Base-by-base conservation (phyloP, 2,888 invertebrate species). In the Quadriops clusia region DNA sequence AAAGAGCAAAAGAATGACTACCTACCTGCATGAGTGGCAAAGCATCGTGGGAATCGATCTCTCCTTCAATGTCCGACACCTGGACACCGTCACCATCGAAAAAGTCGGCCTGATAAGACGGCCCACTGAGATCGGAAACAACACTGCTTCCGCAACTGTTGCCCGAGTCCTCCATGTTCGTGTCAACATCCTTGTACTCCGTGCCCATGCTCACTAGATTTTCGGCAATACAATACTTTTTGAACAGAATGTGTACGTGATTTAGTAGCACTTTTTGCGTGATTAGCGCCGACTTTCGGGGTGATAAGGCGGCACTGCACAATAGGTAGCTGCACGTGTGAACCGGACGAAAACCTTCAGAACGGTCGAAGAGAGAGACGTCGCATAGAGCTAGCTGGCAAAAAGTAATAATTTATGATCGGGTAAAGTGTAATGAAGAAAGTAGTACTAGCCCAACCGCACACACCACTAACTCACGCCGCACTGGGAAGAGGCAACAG, bases 1-100 rank as follows among this genome's bases (percentile, higher is more conserved):
- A n/a, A n/a, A n/a, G n/a, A n/a, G n/a, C n/a, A n/a, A n/a, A n/a
- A n/a, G n/a, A n/a, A n/a, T n/a, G n/a, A 9, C 10, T 26, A 36
- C 33, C 38, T 38, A 44, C 60, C 60, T 61, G 57, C 49, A 53
- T 46, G 36, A 53, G 47, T 29, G 32, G 23, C 6, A 32, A 32
- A 16, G 26, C 31, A 17, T 31, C 38, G 17, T 44, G 67, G 9
- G 66, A 66, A 47, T 70, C 70, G 50, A 67, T 66, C 34, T 72
- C 71, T 21, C 62, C 46, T 34, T 59, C 69, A 20, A 69, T 61
- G 46, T 70, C 70, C 44, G 72, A 70, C 5, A 70, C 67, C 55
- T 70, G 68, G 32, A 70, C 66, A 34, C 57, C 57, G 30, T 71
- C 72, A 33, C 68, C 70, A 46, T 72, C 70, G 25, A 69, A 69